Percentiles rank a stretch among this genome's conserved stretches.
phyloP scores from a whole-genome alignment of 2,113 vertebrate genomes.

The Vombatus ursinus region DNA sequence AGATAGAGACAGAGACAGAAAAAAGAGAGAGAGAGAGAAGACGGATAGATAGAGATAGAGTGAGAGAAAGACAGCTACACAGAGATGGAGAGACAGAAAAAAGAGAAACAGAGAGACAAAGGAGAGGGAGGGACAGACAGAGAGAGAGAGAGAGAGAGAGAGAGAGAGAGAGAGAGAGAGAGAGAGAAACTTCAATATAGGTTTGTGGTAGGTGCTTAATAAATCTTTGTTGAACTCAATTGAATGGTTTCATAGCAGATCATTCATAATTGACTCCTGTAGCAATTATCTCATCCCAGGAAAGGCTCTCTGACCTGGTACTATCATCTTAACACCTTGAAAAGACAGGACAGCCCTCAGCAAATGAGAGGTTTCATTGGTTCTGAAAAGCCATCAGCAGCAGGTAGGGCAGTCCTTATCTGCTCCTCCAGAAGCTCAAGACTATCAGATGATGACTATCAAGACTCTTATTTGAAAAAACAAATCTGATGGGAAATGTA shows the following conservation, averaged over 20 bases:
- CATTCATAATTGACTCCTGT: background rate
- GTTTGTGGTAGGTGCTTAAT: too few species aligned
- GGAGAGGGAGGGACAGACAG: too few species aligned
- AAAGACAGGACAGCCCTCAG: background rate
- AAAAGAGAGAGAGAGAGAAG: too few species aligned
- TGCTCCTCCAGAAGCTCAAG: background rate
- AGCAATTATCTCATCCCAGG: background rate
- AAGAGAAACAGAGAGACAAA: too few species aligned
- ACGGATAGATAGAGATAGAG: too few species aligned
- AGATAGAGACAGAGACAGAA: too few species aligned
- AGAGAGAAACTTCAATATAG: too few species aligned
- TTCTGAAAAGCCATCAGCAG: background rate
- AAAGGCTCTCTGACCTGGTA: too few species aligned
- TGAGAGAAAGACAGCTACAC: too few species aligned
- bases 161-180: too few species aligned
- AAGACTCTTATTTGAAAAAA: background rate
- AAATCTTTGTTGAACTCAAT: background rate
- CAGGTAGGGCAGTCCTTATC: background rate
- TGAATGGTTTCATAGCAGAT: background rate
- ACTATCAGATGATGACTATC: background rate
- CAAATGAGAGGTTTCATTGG: background rate
- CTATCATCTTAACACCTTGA: background rate
- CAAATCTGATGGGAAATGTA: background rate
- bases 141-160: too few species aligned
- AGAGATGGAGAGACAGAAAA: too few species aligned